Evolutionary conservation across 2,888 invertebrate genomes (phyloP), one percentile per base, ranked within the genome.

Genomic region (Limnephilus auricula): DNA sequence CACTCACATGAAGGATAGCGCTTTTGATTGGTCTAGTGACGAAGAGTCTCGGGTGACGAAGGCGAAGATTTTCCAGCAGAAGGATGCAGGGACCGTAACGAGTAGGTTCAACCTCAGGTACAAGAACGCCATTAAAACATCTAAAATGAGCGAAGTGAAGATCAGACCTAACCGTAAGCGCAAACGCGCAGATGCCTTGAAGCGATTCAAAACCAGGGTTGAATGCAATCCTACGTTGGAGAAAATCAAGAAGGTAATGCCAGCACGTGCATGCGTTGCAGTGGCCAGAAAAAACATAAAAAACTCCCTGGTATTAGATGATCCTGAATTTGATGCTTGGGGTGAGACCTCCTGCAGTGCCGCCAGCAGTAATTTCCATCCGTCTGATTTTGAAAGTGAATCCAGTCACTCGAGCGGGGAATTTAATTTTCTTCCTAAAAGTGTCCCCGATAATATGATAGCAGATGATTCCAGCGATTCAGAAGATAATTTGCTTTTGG

Each of bases 281-380:
- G 15, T n/a, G 31, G 84, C 92, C 0, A 85, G 82, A 65, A 40
- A 80, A 31, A 89, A 78, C 15, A 83, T 92, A 25, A n/a, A 85
- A 65, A 31, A 45, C 1, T 31, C 86, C 2, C 45, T 45, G 12
- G 50, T 87, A 13, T 37, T 88, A 15, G 32, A 86, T 50, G 89
- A 90, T 9, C 31, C 40, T 1, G 92, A 92, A 9, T 89, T 91
- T 30, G 92, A 92, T 12, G n/a, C 34, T 32, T 92, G 91, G 92
- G 92, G 89, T 12, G 90, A 90, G 65, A 88, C 89, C n/a, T 92
- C 92, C 25, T 80, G 87, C 32, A 92, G 92, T 50, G 91, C 87
- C 88, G 91, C 90, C 3, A 87, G 90, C 30, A 82, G 82, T 15
- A 84, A 85, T 40, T 92, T 90, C 31, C 40, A 89, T n/a, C 25